phyloP scores from a whole-genome alignment of 2,113 vertebrate species.

The Dicentrarchus labrax region DNA sequence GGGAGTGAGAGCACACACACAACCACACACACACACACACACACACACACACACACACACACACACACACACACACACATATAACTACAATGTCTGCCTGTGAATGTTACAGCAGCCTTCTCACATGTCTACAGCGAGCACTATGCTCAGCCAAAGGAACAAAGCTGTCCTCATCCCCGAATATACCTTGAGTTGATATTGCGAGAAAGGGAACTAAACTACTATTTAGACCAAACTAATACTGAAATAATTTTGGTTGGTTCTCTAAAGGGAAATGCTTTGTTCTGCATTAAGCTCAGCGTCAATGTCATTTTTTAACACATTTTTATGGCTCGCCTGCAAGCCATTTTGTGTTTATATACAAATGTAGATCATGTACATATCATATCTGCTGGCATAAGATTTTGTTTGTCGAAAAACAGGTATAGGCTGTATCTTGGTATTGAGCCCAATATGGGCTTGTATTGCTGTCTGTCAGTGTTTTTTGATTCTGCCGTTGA shows the following conservation, averaged over 20 bases:
- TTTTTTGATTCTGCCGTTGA: neutral
- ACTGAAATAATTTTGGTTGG: neutral
- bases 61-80: slow-evolving; percentile 15
- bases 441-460: neutral
- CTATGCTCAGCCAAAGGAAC: neutral
- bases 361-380: too few species aligned
- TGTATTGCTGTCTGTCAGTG: neutral
- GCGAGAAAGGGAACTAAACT: too few species aligned
- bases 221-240: too few species aligned
- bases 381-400: too few species aligned
- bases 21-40: slow-evolving; percentile 10
- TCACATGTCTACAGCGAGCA: slow-evolving; percentile 32
- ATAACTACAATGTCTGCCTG: slow-evolving; percentile 10
- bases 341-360: too few species aligned
- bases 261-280: neutral
- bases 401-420: neutral
- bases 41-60: slow-evolving; percentile 12
- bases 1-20: slow-evolving; percentile 19
- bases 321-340: too few species aligned
- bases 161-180: slow-evolving; percentile 12
- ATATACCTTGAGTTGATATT: neutral
- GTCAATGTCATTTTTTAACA: neutral
- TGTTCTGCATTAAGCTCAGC: neutral
- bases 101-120: neutral
- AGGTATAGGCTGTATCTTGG: neutral